phyloP scores from a whole-genome alignment of 2,113 vertebrate genomes.

The Syngnathus floridae region DNA sequence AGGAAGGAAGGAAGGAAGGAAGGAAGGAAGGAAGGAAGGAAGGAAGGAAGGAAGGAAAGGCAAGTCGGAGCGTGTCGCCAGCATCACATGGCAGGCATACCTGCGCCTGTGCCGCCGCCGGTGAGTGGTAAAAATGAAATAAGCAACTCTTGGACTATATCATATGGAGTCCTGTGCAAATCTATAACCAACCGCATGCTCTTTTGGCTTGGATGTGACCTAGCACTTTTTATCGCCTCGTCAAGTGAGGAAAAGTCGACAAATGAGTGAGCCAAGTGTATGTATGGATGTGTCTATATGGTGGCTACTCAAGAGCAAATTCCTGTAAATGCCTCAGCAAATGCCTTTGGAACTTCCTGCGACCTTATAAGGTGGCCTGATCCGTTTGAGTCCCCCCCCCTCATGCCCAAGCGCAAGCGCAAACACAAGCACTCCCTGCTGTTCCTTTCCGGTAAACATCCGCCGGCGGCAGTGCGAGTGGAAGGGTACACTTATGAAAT shows the following conservation, averaged over 20 bases:
- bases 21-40: too few relatives aligned
- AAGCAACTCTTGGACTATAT: not conserved
- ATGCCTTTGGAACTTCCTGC: slow-evolving; percentile 33
- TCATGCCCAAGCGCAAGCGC: not conserved
- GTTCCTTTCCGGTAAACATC: not conserved
- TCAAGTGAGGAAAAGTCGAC: not conserved
- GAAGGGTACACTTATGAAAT: slow-evolving; percentile 11
- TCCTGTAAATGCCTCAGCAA: slow-evolving; percentile 9
- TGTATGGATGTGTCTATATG: not conserved
- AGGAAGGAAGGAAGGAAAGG: slow-evolving; percentile 18
- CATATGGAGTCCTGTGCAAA: too few relatives aligned
- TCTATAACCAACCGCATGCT: too few relatives aligned
- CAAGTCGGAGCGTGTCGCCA: slow-evolving; percentile 38
- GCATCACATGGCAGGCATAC: slow-evolving; percentile 24
- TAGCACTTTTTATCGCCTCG: not conserved
- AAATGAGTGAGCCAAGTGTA: not conserved
- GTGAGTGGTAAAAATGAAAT: too few relatives aligned
- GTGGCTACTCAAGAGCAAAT: not conserved
- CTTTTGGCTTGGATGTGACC: too few relatives aligned
- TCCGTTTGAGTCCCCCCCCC: slow-evolving; percentile 2
- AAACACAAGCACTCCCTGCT: slow-evolving; percentile 1
- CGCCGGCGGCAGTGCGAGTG: slow-evolving; percentile 5
- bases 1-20: too few relatives aligned
- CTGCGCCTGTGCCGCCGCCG: slow-evolving; percentile 2
- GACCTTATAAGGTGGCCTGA: slow-evolving; percentile 45